phyloP scores from a whole-genome alignment of 92 coral and sea anemone genomes.

The Bergia puertoricense region DNA sequence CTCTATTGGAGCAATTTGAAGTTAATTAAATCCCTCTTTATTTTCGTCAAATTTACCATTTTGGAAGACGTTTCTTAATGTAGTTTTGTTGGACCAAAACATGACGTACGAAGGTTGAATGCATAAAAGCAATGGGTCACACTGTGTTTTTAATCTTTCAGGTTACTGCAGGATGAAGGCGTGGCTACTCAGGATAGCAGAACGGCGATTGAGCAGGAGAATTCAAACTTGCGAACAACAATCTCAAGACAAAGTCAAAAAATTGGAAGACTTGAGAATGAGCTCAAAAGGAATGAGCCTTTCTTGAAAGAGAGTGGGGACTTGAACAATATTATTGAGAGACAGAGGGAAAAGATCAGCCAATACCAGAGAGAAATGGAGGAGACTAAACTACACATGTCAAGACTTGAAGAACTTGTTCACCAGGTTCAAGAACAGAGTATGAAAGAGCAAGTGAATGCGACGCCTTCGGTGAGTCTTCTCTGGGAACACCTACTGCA shows the following conservation, averaged over 20 bases:
- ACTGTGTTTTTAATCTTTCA: constrained; percentile 16
- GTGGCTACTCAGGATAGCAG: constrained; percentile 79
- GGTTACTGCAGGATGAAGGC: constrained; percentile 92
- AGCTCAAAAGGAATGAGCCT: constrained; percentile 70
- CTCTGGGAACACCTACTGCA: no score
- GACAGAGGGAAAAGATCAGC: constrained; percentile 82
- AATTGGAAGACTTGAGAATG: constrained; percentile 91
- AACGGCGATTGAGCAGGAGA: constrained; percentile 85
- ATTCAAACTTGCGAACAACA: constrained; percentile 83
- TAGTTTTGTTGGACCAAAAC: no score
- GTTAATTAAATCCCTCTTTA: no score
- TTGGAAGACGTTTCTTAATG: no score
- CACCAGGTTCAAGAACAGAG: constrained; percentile 99
- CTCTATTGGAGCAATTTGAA: no score
- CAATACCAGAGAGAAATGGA: constrained; percentile 95
- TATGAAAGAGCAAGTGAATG: constrained; percentile 83
- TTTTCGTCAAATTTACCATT: no score
- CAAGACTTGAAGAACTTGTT: constrained; percentile 84
- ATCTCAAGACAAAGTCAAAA: constrained; percentile 98
- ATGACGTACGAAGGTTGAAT: no score
- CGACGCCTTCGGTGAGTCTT: constrained; percentile 86
- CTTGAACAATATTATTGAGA: constrained; percentile 70
- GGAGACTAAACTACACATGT: constrained; percentile 90
- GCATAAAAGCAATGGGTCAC: no score
- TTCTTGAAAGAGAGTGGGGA: constrained; percentile 61